These are phyloP conservation scores for Exocentrus adspersus DNA, from an alignment of 2,888 invertebrate genomes.

Conservation along the genomic window DNA sequence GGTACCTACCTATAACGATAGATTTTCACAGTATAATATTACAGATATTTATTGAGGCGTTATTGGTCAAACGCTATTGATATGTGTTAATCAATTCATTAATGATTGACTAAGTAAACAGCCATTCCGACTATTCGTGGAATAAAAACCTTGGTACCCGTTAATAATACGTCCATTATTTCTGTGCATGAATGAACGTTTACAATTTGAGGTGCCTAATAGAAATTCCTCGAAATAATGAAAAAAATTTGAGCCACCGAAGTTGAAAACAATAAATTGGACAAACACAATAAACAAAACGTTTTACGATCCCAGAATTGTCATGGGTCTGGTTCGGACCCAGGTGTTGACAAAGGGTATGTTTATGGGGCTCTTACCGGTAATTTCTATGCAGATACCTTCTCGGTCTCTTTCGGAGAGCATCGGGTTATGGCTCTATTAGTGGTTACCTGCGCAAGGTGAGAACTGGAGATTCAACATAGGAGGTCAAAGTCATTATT, in stretches of 20 bases:
- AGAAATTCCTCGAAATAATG: constrained; percentile 54
- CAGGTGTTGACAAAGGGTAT: constrained; percentile 61
- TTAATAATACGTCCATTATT: constrained; percentile 38
- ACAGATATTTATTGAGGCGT: too few species aligned
- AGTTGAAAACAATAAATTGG: constrained; percentile 58
- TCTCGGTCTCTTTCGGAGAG: constrained; percentile 37
- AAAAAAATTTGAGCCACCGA: constrained; percentile 57
- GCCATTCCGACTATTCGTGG: neutral
- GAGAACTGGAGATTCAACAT: constrained; percentile 50
- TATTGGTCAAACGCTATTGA: neutral
- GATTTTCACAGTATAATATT: too few species aligned
- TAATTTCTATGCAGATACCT: constrained; percentile 57
- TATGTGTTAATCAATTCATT: neutral
- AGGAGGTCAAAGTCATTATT: constrained; percentile 49
- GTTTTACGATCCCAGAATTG: constrained; percentile 58
- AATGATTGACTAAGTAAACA: constrained; percentile 4
- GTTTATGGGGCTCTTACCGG: constrained; percentile 56
- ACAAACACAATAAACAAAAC: constrained; percentile 61
- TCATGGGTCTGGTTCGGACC: constrained; percentile 53
- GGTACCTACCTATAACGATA: too few species aligned
- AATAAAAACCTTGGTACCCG: constrained; percentile 29
- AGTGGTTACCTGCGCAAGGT: constrained; percentile 51
- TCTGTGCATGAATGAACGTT: constrained; percentile 46
- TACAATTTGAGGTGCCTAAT: constrained; percentile 42
- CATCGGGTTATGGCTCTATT: constrained; percentile 55